phyloP scores from a whole-genome alignment of 1,140 invertebrate genomes.

The Drosophila littoralis region DNA sequence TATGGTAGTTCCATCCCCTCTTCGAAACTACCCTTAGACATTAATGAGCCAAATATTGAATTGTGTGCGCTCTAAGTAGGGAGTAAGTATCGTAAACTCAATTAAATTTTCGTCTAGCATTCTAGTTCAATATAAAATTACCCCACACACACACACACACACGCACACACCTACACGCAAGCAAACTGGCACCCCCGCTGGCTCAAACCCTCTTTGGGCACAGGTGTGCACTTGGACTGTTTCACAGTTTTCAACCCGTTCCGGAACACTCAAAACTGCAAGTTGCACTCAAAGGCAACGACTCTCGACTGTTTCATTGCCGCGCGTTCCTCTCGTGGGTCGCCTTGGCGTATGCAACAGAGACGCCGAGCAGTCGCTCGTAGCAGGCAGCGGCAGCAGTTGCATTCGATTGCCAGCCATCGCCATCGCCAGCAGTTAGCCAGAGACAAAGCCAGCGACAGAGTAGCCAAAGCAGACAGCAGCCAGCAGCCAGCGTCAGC shows the following conservation, averaged over 20 bases:
- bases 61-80: slow-evolving; percentile 44
- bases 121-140: slow-evolving; percentile 10
- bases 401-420: slow-evolving; percentile 34
- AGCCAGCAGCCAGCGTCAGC: slow-evolving; percentile 1
- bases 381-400: slow-evolving; percentile 63
- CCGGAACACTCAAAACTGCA: slow-evolving; percentile 49
- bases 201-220: background rate
- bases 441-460: slow-evolving; percentile 9
- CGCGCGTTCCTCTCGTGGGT: slow-evolving; percentile 36
- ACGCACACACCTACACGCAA: background rate
- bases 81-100: slow-evolving; percentile 53
- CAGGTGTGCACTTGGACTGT: slow-evolving; percentile 39
- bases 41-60: slow-evolving; percentile 73
- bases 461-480: slow-evolving; percentile 5
- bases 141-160: slow-evolving; percentile 1
- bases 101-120: slow-evolving; percentile 67
- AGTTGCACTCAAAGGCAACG: slow-evolving; percentile 49
- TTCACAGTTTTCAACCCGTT: slow-evolving; percentile 22
- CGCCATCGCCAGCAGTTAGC: slow-evolving; percentile 15
- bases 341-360: slow-evolving; percentile 56
- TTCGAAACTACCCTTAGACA: slow-evolving; percentile 29
- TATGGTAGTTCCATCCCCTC: slow-evolving; percentile 24
- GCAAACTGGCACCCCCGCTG: background rate
- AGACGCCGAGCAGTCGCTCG: slow-evolving; percentile 51
- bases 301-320: slow-evolving; percentile 25